Evolutionary conservation across 2,888 invertebrate species (phyloP).

Genomic region (Drosophila ustulata): DNA sequence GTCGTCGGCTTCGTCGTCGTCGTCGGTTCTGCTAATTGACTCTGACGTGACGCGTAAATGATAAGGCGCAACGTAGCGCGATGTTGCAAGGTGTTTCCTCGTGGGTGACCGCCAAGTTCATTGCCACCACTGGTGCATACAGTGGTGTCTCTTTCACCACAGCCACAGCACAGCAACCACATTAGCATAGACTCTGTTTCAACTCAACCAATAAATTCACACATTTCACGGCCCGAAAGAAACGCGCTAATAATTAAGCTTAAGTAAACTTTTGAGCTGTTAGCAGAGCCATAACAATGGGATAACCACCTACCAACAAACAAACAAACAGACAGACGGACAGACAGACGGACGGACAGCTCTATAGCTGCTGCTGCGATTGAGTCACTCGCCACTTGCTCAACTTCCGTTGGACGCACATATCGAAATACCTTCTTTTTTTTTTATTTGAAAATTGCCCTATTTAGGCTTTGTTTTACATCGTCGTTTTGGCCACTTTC

Average conservation of each 20-base stretch:
- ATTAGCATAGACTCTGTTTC: constrained; percentile 17
- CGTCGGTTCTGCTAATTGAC: constrained; percentile 67
- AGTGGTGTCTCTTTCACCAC: constrained; percentile 3
- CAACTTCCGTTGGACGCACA: constrained; percentile 66
- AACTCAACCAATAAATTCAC: constrained; percentile 43
- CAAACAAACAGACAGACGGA: not conserved
- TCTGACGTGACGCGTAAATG: constrained; percentile 76
- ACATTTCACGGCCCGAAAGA: constrained; percentile 23
- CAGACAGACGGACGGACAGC: not conserved
- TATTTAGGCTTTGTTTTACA: constrained; percentile 18
- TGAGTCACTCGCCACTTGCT: constrained; percentile 43
- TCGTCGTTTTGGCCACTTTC: not conserved
- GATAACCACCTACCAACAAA: not conserved
- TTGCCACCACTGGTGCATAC: constrained; percentile 49
- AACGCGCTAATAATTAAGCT: constrained; percentile 43
- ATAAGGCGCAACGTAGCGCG: constrained; percentile 46
- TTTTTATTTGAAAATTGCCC: constrained; percentile 6
- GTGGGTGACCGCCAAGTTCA: constrained; percentile 67
- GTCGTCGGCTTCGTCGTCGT: not conserved
- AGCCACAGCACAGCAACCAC: not conserved
- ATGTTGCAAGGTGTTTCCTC: constrained; percentile 41
- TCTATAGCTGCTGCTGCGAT: constrained; percentile 15
- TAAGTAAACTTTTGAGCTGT: constrained; percentile 11
- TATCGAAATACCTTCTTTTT: constrained; percentile 2
- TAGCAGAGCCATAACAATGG: constrained; percentile 56